Percentiles rank a stretch among this genome's conserved stretches.
phyloP scores from a whole-genome alignment of 1,140 invertebrate genomes.

The Pseudomyrmex cubaensis region DNA sequence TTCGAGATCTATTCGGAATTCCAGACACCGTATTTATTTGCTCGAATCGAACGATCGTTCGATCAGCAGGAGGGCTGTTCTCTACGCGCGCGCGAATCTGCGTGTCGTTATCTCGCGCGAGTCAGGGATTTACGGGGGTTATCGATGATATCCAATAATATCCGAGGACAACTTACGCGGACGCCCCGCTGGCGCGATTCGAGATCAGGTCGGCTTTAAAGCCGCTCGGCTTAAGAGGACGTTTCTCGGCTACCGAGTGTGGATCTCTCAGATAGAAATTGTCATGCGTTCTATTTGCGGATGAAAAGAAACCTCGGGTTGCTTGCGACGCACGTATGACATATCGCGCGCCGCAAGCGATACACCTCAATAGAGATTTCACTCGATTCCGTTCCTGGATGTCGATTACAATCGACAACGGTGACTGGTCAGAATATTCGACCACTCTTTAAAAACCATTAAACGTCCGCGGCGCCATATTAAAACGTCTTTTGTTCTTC shows the following conservation, averaged over 20 bases:
- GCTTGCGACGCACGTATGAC: background rate
- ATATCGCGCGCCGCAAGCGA: background rate
- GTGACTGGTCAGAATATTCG: slow-evolving; percentile 8
- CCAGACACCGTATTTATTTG: background rate
- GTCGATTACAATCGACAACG: background rate
- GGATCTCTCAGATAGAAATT: background rate
- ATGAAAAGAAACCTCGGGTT: background rate
- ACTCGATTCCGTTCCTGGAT: background rate
- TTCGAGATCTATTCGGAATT: background rate
- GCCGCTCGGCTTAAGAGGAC: slow-evolving; percentile 58
- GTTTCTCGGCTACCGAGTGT: slow-evolving; percentile 57
- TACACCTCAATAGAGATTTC: background rate
- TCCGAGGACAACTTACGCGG: slow-evolving; percentile 20
- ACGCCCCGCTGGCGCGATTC: slow-evolving; percentile 46
- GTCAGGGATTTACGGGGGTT: slow-evolving; percentile 30
- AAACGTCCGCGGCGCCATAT: no score
- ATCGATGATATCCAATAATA: slow-evolving; percentile 48
- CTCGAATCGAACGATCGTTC: background rate
- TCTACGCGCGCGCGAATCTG: slow-evolving; percentile 1
- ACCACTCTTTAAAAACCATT: background rate
- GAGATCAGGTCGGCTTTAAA: slow-evolving; percentile 31
- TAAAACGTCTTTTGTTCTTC: slow-evolving; percentile 37
- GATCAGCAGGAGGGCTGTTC: slow-evolving; percentile 3
- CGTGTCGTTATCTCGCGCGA: slow-evolving; percentile 13
- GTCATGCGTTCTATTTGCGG: slow-evolving; percentile 44